These are phyloP conservation scores for Ceryle rudis DNA, from an alignment of 2,797 vertebrate genomes.

Conservation along the genomic window DNA sequence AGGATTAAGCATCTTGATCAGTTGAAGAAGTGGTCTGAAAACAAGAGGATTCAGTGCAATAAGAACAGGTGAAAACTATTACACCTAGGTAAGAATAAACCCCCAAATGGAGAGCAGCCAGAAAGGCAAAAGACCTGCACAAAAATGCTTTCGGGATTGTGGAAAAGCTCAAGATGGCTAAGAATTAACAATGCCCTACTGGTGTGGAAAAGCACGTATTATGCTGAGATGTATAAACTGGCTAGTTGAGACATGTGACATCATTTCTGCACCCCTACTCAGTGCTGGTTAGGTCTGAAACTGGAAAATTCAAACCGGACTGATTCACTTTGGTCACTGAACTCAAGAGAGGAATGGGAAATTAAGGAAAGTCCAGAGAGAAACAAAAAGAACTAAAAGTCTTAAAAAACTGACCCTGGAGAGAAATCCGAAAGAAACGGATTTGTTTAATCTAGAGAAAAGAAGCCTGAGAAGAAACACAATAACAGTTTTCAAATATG, in stretches of 20 bases:
- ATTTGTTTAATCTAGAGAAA: background rate
- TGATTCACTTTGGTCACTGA: background rate
- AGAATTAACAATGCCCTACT: background rate
- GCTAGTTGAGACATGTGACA: background rate
- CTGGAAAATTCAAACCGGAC: background rate
- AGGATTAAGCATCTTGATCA: background rate
- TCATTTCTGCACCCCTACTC: background rate
- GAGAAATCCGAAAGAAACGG: background rate
- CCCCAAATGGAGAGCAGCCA: background rate
- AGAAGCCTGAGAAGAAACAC: background rate
- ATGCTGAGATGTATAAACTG: background rate
- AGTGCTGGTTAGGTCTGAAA: background rate
- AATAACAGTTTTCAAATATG: background rate
- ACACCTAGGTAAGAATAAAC: background rate
- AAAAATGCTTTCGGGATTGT: background rate
- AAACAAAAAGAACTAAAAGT: background rate
- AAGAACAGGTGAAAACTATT: background rate
- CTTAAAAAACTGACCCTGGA: background rate
- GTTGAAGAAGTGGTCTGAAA: background rate
- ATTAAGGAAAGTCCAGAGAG: background rate
- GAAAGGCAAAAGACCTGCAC: background rate
- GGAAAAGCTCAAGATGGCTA: background rate
- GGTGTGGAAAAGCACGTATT: background rate
- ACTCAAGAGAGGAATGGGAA: background rate
- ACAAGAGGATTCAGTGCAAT: background rate